These are phyloP conservation scores for Ferrisia virgata DNA, from an alignment of 2,888 invertebrate genomes.

Conservation along the genomic window DNA sequence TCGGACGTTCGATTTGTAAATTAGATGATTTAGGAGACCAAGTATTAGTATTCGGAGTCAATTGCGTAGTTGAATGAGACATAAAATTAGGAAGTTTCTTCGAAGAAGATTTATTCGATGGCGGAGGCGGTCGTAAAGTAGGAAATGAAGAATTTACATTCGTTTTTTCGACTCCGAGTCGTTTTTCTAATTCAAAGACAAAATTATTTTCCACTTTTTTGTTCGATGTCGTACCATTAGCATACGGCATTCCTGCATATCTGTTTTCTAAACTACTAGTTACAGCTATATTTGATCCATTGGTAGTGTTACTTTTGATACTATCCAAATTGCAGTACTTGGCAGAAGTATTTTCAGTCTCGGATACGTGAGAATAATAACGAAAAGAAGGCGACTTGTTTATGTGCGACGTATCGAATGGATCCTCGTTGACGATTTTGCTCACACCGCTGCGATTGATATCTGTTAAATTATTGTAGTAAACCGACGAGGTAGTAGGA, in stretches of 20 bases:
- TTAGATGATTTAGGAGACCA: slow-evolving; percentile 37
- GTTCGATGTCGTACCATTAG: not conserved
- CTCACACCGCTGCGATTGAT: not conserved
- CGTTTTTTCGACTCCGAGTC: slow-evolving; percentile 57
- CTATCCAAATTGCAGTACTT: not conserved
- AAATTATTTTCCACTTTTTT: slow-evolving; percentile 58
- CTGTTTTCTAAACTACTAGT: not conserved
- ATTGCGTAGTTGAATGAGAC: not conserved
- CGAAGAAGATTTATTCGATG: slow-evolving; percentile 51
- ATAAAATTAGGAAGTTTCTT: slow-evolving; percentile 47
- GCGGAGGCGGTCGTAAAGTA: slow-evolving; percentile 57
- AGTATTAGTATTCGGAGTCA: not conserved
- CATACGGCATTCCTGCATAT: not conserved
- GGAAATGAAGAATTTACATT: slow-evolving; percentile 56
- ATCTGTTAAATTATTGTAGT: not conserved
- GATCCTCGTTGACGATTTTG: slow-evolving; percentile 55
- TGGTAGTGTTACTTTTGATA: not conserved
- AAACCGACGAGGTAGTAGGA: not conserved
- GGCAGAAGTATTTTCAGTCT: slow-evolving; percentile 42
- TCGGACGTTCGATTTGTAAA: slow-evolving; percentile 29
- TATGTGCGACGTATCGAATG: slow-evolving; percentile 65
- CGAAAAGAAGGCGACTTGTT: slow-evolving; percentile 48
- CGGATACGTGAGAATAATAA: not conserved
- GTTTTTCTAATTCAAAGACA: slow-evolving; percentile 65
- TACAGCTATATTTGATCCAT: slow-evolving; percentile 49